These are phyloP conservation scores for Temnothorax longispinosus DNA, from an alignment of 1,140 invertebrate species.

Conservation along the genomic window DNA sequence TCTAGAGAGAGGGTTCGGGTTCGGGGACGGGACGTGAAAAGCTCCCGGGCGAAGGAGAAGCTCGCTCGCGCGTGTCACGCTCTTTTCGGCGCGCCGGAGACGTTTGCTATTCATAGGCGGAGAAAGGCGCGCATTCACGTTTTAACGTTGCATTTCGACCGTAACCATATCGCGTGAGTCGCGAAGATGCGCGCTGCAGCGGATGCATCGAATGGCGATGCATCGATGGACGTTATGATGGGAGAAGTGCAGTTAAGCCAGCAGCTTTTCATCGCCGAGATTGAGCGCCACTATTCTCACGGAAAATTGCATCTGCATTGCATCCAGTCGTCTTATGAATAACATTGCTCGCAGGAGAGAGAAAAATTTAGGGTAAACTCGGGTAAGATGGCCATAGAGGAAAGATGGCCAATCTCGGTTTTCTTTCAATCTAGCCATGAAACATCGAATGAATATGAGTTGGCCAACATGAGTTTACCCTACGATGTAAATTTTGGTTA, in stretches of 20 bases:
- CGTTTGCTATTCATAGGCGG: slow-evolving; percentile 48
- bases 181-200: neutral
- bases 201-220: neutral
- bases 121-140: slow-evolving; percentile 35
- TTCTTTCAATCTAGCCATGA: no score
- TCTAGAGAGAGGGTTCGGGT: neutral
- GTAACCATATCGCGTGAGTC: slow-evolving; percentile 11
- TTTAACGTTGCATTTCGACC: neutral
- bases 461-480: no score
- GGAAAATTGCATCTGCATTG: slow-evolving; percentile 12
- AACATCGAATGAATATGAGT: no score
- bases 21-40: slow-evolving; percentile 36
- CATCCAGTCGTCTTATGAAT: neutral
- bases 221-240: slow-evolving; percentile 38
- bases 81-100: slow-evolving; percentile 1
- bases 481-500: neutral
- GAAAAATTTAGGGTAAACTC: no score
- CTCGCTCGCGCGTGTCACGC: slow-evolving; percentile 11
- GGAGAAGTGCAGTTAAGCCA: slow-evolving; percentile 29
- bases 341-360: neutral
- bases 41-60: neutral
- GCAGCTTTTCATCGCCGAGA: slow-evolving; percentile 22
- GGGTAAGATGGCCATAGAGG: no score
- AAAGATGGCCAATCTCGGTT: no score
- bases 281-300: neutral